Evolutionary conservation across 2,113 vertebrate species (phyloP).

Genomic region (Delphinus delphis): DNA sequence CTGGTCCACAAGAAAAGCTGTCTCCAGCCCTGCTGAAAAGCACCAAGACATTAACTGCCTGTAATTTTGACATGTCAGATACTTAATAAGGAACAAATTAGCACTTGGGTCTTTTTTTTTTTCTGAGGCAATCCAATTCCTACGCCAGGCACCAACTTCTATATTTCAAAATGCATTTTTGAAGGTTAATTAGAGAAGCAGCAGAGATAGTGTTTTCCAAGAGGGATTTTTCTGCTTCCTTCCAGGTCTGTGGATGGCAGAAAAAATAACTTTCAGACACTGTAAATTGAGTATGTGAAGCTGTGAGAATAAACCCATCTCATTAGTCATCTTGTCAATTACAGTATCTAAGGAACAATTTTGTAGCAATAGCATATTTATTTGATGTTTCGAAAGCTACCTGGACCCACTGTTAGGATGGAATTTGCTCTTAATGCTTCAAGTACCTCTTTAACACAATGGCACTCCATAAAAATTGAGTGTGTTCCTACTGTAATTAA

Average conservation of each 20-base stretch:
- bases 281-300: constrained; percentile 78
- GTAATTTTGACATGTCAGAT: constrained; percentile 82
- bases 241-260: constrained; percentile 75
- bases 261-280: constrained; percentile 78
- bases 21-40: not conserved
- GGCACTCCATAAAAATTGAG: constrained; percentile 90
- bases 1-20: not conserved
- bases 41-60: constrained; percentile 54
- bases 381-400: constrained; percentile 83
- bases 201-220: constrained; percentile 76
- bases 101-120: constrained; percentile 78
- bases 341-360: constrained; percentile 83
- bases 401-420: constrained; percentile 78
- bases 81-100: constrained; percentile 86
- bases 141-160: constrained; percentile 77
- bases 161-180: constrained; percentile 79
- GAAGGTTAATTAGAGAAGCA: constrained; percentile 80
- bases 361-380: constrained; percentile 84
- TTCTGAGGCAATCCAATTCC: constrained; percentile 82
- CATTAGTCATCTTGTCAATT: constrained; percentile 84
- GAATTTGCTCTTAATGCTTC: constrained; percentile 84
- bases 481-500: constrained; percentile 89
- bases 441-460: constrained; percentile 88
- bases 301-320: constrained; percentile 80
- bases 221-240: constrained; percentile 76